These are phyloP conservation scores for Magallana gigas DNA, from an alignment of 1,140 invertebrate species.

Conservation along the genomic window DNA sequence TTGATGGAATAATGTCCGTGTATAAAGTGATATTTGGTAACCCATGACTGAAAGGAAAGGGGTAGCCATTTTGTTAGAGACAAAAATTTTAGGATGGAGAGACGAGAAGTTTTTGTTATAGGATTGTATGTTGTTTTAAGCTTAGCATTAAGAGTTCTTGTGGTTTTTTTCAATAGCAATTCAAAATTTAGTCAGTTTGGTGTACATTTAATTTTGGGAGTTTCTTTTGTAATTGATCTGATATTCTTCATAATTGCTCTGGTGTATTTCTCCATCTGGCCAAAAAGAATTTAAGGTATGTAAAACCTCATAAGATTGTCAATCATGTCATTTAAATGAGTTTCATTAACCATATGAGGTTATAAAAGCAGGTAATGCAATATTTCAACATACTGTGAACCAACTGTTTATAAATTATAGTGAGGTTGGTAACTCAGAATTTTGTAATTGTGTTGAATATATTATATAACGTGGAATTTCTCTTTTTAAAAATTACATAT, in stretches of 20 bases:
- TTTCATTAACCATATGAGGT: conserved; percentile 5
- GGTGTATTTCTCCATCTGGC: conserved; percentile 22
- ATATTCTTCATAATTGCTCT: conserved; percentile 14
- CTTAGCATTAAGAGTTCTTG: conserved; percentile 12
- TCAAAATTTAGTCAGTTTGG: conserved; percentile 9
- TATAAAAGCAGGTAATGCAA: neutral
- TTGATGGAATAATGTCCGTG: neutral
- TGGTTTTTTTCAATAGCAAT: conserved; percentile 6
- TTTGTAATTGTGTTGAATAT: conserved; percentile 19
- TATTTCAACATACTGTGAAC: neutral
- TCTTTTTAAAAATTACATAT: neutral
- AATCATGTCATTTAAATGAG: conserved; percentile 20
- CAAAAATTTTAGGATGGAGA: conserved; percentile 12
- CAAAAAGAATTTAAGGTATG: conserved; percentile 11
- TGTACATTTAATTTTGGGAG: conserved; percentile 21
- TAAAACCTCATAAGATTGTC: conserved; percentile 12
- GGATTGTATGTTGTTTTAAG: conserved; percentile 21
- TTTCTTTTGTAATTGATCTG: conserved; percentile 22
- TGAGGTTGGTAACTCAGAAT: conserved; percentile 19
- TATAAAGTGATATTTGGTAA: conserved; percentile 23
- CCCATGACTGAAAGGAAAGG: conserved; percentile 13
- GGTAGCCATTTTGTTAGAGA: conserved; percentile 11
- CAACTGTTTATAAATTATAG: neutral
- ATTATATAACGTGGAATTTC: conserved; percentile 4
- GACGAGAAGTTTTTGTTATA: conserved; percentile 21